Evolutionary conservation across 2,888 invertebrate species (phyloP).

Genomic region (Heteropelma amictum): DNA sequence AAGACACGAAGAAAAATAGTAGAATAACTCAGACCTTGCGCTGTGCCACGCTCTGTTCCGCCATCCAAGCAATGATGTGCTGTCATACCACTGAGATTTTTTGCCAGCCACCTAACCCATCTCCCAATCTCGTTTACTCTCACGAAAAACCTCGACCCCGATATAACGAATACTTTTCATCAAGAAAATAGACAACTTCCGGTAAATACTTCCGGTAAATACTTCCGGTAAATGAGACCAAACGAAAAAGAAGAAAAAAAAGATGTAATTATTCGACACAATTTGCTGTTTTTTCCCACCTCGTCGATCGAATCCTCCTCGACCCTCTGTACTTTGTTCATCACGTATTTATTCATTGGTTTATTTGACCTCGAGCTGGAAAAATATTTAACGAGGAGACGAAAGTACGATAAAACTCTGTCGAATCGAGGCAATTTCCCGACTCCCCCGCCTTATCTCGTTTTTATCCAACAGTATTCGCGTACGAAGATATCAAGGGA

Average conservation of each 20-base stretch:
- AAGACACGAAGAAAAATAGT: slow-evolving; percentile 23
- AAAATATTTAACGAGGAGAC: neutral
- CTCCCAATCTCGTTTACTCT: slow-evolving; percentile 56
- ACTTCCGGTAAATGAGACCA: too few species aligned
- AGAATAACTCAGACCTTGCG: slow-evolving; percentile 68
- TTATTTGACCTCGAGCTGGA: neutral
- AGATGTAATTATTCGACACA: too few species aligned
- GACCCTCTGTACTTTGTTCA: too few species aligned
- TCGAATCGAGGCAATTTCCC: neutral
- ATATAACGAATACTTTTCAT: slow-evolving; percentile 35
- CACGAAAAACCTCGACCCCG: slow-evolving; percentile 33
- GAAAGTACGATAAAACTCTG: slow-evolving; percentile 6
- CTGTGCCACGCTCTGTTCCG: slow-evolving; percentile 76
- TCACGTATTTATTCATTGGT: neutral
- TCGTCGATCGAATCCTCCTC: too few species aligned
- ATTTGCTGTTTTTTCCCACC: too few species aligned
- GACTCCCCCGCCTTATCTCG: slow-evolving; percentile 42
- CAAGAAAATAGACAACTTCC: neutral
- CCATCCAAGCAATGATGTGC: slow-evolving; percentile 77
- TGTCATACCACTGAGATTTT: slow-evolving; percentile 76
- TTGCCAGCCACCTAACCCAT: slow-evolving; percentile 58
- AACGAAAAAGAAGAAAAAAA: too few species aligned
- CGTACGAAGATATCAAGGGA: slow-evolving; percentile 29
- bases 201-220: too few species aligned
- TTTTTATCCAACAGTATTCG: slow-evolving; percentile 27